Percentiles rank a stretch among this genome's conserved stretches.
These are phyloP conservation scores for Drosophila trichaetosa DNA, from an alignment of 2,888 invertebrate genomes.

Conservation along the genomic window DNA sequence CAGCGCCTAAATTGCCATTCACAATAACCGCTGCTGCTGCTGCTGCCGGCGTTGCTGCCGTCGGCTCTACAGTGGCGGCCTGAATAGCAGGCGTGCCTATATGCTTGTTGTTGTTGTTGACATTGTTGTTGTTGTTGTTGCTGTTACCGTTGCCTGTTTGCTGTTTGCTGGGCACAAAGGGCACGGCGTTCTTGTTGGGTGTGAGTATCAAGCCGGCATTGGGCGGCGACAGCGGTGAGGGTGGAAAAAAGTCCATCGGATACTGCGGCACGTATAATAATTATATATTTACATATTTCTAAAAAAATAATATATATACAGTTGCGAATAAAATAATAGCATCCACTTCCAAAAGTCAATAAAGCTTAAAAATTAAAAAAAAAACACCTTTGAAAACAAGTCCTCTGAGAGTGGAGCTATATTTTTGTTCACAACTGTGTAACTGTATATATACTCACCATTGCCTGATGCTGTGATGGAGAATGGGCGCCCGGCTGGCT, in stretches of 20 bases:
- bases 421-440: not conserved
- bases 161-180: conserved; percentile 70
- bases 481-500: conserved; percentile 87
- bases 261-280: conserved; percentile 63
- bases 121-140: conserved; percentile 24
- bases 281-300: not conserved
- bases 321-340: not conserved
- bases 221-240: conserved; percentile 77
- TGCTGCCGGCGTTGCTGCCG: conserved; percentile 1
- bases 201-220: conserved; percentile 79
- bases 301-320: not conserved
- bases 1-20: conserved; percentile 19
- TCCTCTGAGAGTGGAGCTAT: not conserved
- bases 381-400: not conserved
- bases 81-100: conserved; percentile 25
- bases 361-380: too few species aligned
- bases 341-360: too few species aligned
- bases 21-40: not conserved
- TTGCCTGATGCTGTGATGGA: conserved; percentile 80
- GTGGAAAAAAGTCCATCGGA: conserved; percentile 82
- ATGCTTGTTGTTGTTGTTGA: conserved; percentile 24
- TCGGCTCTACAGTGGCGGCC: conserved; percentile 15
- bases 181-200: conserved; percentile 68
- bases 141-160: conserved; percentile 36
- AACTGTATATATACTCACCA: conserved; percentile 66